Base-by-base conservation (phyloP, 2,113 vertebrate genomes). In the Scolopax mira region DNA sequence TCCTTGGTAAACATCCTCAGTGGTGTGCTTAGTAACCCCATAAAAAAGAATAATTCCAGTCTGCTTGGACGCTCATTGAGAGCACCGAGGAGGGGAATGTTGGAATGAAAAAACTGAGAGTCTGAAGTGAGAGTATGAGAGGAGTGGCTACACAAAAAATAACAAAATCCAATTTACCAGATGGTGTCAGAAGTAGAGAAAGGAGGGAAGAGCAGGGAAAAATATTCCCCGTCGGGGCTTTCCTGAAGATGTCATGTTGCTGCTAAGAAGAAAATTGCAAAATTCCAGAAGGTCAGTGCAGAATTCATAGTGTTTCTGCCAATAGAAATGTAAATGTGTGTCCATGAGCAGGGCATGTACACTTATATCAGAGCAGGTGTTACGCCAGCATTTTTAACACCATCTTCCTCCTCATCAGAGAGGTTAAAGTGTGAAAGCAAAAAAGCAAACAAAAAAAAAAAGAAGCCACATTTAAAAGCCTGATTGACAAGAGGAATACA, bases 1-100 rank as follows among this genome's bases (percentile, higher is more conserved):
- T 97, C 90, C 85, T 79, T 87, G 61, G 81, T 95, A 97, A 97
- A 95, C 72, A 97, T 87, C 39, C 80, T 97, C 93, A 90, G 66
- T 79, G 42, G 57, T 69, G 23, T 60, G 27, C 83, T 95, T 80
- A 93, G 78, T 52, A 97, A 95, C 57, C 71, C 88, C 88, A 89
- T 94, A 95, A 95, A 95, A 96, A 83, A 88, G 55, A 84, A 37
- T 88, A 83, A 96, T 90, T 85, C 88, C 91, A 92, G 69, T 44
- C n/a, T 85, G 87, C 77, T 94, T 90, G 65, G 69, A 94, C 10
- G 78, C 93, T 49, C 55, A 44, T 35, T 91, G 74, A 97, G 33
- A 92, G 48, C 33, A 66, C 24, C 22, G 37, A 85, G n/a, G 51
- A 96, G 0, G 7, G 58, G 61, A 80, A 90, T 67, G 65, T 3